A percentile compares a stretch with the other conserved stretches of the same genome.
Conservation (phyloP, 2,888 invertebrate genomes). For the Eupithecia dodoneata region DNA sequence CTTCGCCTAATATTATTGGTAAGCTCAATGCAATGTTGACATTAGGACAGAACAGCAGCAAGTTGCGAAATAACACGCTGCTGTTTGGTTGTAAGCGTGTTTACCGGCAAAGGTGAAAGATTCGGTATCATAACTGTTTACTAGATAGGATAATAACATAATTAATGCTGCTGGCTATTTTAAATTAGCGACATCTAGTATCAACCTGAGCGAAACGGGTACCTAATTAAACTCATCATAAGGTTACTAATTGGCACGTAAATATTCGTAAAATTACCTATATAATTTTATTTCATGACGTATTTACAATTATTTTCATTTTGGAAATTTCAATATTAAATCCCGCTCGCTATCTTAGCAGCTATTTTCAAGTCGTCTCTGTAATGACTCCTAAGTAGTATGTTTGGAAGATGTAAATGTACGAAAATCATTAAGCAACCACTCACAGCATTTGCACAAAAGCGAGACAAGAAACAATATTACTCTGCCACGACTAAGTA, state of each 20-base stretch:
- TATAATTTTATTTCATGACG: too few relatives aligned
- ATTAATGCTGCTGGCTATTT: not conserved
- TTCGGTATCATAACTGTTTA: not conserved
- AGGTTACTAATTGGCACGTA: too few relatives aligned
- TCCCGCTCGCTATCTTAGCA: too few relatives aligned
- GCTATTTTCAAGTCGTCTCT: too few relatives aligned
- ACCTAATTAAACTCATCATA: too few relatives aligned
- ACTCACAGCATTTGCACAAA: not conserved
- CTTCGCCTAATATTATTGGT: not conserved
- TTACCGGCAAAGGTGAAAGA: not conserved
- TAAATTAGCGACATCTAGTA: not conserved
- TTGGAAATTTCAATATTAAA: too few relatives aligned
- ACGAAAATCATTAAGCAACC: not conserved
- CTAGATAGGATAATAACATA: not conserved
- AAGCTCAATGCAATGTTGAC: not conserved
- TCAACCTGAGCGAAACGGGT: too few relatives aligned
- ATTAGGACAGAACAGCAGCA: not conserved
- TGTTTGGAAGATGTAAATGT: not conserved
- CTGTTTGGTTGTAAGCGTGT: not conserved
- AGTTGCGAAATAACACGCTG: not conserved
- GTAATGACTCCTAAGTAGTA: not conserved
- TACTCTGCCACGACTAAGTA: conserved; percentile 3
- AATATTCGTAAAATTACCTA: too few relatives aligned
- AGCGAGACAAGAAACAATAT: not conserved
- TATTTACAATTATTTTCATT: too few relatives aligned